These are phyloP conservation scores for Orycteropus afer DNA, from an alignment of 2,113 vertebrate species.

Conservation along the genomic window DNA sequence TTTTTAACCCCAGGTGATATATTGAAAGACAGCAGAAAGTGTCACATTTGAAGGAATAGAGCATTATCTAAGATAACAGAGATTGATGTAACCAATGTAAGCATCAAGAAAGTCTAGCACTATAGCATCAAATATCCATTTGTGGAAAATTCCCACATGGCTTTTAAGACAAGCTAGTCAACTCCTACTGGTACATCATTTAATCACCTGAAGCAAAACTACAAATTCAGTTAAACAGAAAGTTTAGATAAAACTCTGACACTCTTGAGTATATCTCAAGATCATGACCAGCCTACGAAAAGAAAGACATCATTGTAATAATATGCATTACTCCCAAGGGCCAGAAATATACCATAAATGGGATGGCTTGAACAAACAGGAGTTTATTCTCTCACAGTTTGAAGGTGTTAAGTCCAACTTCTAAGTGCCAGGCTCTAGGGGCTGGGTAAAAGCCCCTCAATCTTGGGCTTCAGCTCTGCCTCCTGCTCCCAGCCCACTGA, in stretches of 20 bases:
- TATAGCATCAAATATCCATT: not conserved
- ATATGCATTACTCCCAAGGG: not conserved
- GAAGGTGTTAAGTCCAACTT: no score
- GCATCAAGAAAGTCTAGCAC: not conserved
- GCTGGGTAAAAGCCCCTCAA: no score
- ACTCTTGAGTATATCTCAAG: not conserved
- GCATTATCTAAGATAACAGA: not conserved
- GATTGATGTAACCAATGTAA: not conserved
- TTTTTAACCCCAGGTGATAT: not conserved
- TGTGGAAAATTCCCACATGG: conserved; percentile 55
- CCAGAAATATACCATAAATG: no score
- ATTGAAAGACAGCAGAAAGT: not conserved
- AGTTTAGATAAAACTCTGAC: not conserved
- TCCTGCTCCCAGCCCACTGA: no score
- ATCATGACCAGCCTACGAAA: not conserved
- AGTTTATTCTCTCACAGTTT: no score
- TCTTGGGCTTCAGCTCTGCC: no score
- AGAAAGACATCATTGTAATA: not conserved
- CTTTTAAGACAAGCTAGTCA: conserved; percentile 37
- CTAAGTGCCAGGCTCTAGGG: no score
- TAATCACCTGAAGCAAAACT: conserved; percentile 62
- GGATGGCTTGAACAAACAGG: no score
- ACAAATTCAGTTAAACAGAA: conserved; percentile 42
- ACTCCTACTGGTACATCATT: not conserved
- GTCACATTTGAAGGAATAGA: not conserved